These are phyloP conservation scores for Andrena flavipes DNA, from an alignment of 2,888 invertebrate genomes.

Conservation along the genomic window DNA sequence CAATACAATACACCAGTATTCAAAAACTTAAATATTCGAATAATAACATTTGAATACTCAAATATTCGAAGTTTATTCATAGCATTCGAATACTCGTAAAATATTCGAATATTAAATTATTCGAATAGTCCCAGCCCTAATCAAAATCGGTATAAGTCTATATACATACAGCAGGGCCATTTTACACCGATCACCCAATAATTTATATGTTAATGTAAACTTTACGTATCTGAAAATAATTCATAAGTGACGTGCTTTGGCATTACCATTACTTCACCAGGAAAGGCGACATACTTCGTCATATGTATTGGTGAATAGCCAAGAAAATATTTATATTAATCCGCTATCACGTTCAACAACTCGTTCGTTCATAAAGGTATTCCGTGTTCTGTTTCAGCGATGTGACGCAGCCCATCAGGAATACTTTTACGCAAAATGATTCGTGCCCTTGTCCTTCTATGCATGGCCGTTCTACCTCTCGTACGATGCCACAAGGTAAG, in stretches of 20 bases:
- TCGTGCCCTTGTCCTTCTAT: slow-evolving; percentile 83
- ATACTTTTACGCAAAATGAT: slow-evolving; percentile 83
- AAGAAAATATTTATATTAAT: slow-evolving; percentile 1
- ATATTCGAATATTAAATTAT: too few relatives aligned
- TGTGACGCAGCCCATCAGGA: slow-evolving; percentile 84
- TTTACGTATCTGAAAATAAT: too few relatives aligned
- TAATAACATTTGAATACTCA: too few relatives aligned
- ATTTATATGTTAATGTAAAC: neutral
- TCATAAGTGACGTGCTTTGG: too few relatives aligned
- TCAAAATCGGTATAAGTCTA: too few relatives aligned
- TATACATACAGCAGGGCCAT: neutral
- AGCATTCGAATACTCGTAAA: too few relatives aligned
- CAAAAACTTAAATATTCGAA: too few relatives aligned
- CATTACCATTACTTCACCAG: too few relatives aligned
- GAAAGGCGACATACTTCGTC: too few relatives aligned
- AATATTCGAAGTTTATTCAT: too few relatives aligned
- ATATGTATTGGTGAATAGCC: neutral
- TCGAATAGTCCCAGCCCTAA: too few relatives aligned
- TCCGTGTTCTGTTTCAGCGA: slow-evolving; percentile 79
- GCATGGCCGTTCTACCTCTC: slow-evolving; percentile 82
- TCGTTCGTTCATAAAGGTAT: neutral
- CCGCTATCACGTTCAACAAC: neutral
- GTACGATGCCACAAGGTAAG: slow-evolving; percentile 84
- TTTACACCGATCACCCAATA: neutral
- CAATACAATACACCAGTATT: too few relatives aligned